Conservation (phyloP, 2,888 invertebrate species). For the Gymnosoma rotundatum region DNA sequence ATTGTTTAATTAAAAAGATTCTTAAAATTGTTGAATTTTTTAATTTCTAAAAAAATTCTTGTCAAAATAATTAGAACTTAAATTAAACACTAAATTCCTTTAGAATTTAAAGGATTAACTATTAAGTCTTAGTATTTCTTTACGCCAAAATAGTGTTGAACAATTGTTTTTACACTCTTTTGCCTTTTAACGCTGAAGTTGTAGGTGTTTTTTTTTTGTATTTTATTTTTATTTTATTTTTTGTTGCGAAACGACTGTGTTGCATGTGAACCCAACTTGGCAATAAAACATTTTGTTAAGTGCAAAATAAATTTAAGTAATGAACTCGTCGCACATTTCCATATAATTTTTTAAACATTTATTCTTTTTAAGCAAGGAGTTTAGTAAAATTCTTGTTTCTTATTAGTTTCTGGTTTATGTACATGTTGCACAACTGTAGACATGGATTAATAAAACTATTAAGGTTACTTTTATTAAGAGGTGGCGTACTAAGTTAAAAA, state of each 20-base stretch:
- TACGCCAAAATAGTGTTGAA: not conserved
- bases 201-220: not conserved
- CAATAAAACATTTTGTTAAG: constrained; percentile 74
- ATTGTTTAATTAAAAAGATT: no score
- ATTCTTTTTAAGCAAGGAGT: not conserved
- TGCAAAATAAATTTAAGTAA: constrained; percentile 73
- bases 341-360: constrained; percentile 8
- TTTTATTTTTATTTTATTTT: constrained; percentile 5
- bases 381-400: not conserved
- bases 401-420: not conserved
- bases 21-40: no score
- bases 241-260: constrained; percentile 4
- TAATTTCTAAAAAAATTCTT: no score
- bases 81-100: not conserved
- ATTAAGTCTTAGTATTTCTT: constrained; percentile 6
- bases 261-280: constrained; percentile 52
- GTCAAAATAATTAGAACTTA: no score
- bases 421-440: constrained; percentile 46
- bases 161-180: constrained; percentile 1
- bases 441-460: constrained; percentile 39
- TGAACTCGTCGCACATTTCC: constrained; percentile 56
- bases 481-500: constrained; percentile 8
- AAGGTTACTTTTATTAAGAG: constrained; percentile 6
- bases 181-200: constrained; percentile 11
- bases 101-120: constrained; percentile 15